Base-by-base conservation (phyloP, 2,888 invertebrate genomes). In the Anoplius nigerrimus region DNA sequence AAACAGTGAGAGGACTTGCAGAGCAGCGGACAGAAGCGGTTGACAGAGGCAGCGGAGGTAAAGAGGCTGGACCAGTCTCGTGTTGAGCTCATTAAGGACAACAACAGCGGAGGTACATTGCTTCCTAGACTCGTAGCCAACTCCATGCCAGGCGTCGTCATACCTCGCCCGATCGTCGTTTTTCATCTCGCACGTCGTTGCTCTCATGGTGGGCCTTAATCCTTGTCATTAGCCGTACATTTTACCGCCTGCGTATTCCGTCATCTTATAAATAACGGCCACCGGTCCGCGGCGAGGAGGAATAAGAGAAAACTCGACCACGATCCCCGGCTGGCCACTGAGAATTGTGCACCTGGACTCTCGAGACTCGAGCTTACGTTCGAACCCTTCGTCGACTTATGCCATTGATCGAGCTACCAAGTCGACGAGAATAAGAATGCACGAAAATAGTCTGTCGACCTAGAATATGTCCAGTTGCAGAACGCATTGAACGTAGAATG, bases 31-130 rank as follows among this genome's bases (percentile, higher is more conserved):
- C 71, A 78, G 80, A 79, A 69, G 71, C 74, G 62, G 81, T 75
- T 81, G 81, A 80, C 82, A 79, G 80, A 83, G 77, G 79, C 66
- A 75, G 70, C 77, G 52, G 73, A 75, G 77, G 80, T 81, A 78
- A 81, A 76, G 79, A 80, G 81, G 77, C 67, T 76, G 64, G 72
- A 71, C 74, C 27, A 69, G 74, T 69, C 76, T 64, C 74, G 71
- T 71, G 73, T 81, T 78, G 77, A 72, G 77, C 86, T 87, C 85
- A 87, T 87, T 87, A 87, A 86, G 87, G 85, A 82, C 82, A 85
- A 85, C 86, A 84, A 82, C 84, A 78, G 73, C 62, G 56, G 69
- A 66, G 64, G 24, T 64, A 62, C 51, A 58, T 62, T 72, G 82
- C 84, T 87, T 87, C 87, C 86, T 85, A 84, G 82, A 86, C 76